phyloP scores from a whole-genome alignment of 53 echinoderm and acorn worm species.

The Apostichopus leukothele region DNA sequence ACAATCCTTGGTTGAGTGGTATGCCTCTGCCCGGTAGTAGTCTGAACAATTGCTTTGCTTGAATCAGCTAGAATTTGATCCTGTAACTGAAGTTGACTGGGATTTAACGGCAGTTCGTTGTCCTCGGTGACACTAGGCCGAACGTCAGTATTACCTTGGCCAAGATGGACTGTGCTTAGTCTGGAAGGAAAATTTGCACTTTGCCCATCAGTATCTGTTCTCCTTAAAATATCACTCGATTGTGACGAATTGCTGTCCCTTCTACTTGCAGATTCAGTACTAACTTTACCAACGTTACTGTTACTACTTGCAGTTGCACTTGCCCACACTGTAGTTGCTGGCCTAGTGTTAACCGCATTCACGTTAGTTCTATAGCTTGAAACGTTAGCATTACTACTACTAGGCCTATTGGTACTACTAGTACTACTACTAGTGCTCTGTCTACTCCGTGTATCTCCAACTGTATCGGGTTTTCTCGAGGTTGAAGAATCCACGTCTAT shows the following conservation, averaged over 20 bases:
- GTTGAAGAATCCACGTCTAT: slow-evolving; percentile 61
- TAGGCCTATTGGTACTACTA: slow-evolving; percentile 46
- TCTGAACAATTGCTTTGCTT: neutral
- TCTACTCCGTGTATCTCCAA: slow-evolving; percentile 13
- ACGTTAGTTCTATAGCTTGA: neutral
- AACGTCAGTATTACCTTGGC: neutral
- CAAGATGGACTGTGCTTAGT: neutral
- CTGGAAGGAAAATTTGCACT: neutral
- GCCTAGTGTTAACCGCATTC: neutral
- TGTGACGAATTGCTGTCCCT: neutral
- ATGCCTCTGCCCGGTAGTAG: neutral
- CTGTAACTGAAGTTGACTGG: slow-evolving; percentile 3
- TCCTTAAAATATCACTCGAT: neutral
- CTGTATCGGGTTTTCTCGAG: neutral
- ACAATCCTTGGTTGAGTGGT: neutral
- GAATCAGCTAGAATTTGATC: neutral
- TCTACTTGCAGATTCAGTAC: neutral
- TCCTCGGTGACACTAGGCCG: neutral
- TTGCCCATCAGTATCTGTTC: neutral
- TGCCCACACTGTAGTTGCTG: neutral
- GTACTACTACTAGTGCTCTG: slow-evolving; percentile 8
- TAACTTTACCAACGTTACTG: neutral
- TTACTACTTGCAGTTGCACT: neutral
- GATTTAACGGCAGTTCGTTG: neutral
- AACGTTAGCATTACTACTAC: neutral